Evolutionary conservation across 2,888 invertebrate species (phyloP), one percentile per base, ranked within the genome.

Genomic region (Machimus atricapillus): DNA sequence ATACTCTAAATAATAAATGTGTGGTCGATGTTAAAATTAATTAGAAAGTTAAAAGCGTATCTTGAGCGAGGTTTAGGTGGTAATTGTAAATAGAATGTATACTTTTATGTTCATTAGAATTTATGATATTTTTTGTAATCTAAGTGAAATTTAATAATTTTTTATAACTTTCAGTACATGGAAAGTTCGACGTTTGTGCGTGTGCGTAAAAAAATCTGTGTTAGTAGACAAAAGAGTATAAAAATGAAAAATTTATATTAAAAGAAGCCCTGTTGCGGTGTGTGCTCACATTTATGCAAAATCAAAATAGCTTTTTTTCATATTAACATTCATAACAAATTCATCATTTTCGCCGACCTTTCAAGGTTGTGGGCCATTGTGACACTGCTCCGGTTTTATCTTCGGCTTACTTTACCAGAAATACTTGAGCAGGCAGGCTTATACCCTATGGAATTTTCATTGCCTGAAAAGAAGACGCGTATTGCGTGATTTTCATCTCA

Each of bases 191-290:
- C 87, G 86, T 76, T 88, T 88, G 76, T 87, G 87, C 87, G 87
- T 88, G 83, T 88, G 88, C 86, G 87, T 88, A 58, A 88, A 88
- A 77, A 88, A 88, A 83, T 87, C 87, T 85, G 86, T 88, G 88
- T 88, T 87, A 88, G 88, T 88, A 88, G 74, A 43, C 37, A 81
- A 66, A 86, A 27, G 12, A 83, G 40, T 83, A 76, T 76, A 0
- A 31, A 76, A 76, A 76, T 9, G 19, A 37, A 76, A 34, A 73
- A 76, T 14, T 34, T 76, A 37, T 37, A 76, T 34, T 76, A 37
- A 78, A 78, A 37, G 0, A n/a, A 23, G 37, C 43, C n/a, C 43
- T 46, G 43, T 78, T 46, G 52, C 52, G 79, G 79, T 79, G 46
- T 19, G 16, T 43, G 40, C 23, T 40, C 23, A 19, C 78, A 40